Conservation (phyloP, 2,797 vertebrate genomes). For the Australoheros facetus region DNA sequence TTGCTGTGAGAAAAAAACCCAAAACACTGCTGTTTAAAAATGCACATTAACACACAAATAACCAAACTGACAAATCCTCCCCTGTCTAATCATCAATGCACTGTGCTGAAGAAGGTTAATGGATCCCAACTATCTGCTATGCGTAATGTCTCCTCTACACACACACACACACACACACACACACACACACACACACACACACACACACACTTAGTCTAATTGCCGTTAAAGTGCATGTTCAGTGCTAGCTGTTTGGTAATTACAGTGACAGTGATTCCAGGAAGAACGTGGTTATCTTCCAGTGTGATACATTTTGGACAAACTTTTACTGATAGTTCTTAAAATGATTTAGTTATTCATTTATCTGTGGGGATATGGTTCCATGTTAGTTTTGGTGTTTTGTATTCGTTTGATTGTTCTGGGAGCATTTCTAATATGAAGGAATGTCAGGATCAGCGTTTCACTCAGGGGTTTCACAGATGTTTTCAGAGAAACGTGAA, state of each 20-base stretch:
- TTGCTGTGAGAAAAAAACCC: background rate
- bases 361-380: background rate
- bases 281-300: background rate
- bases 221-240: constrained; percentile 15
- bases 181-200: too few relatives aligned
- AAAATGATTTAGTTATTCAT: background rate
- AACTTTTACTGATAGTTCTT: background rate
- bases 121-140: background rate
- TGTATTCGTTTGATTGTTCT: background rate
- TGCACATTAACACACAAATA: background rate
- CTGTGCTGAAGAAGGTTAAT: constrained; percentile 20
- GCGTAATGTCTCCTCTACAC: background rate
- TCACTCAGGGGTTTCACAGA: background rate
- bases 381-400: background rate
- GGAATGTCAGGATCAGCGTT: background rate
- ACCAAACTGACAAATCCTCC: constrained; percentile 4
- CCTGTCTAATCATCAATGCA: constrained; percentile 14
- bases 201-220: background rate
- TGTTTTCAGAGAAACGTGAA: background rate
- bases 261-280: background rate
- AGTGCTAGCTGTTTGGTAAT: background rate
- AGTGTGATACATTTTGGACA: background rate
- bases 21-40: background rate
- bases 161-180: too few relatives aligned
- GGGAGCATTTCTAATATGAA: background rate